Evolutionary conservation across 2,113 vertebrate genomes (phyloP).

Genomic region (Antigone vipio): DNA sequence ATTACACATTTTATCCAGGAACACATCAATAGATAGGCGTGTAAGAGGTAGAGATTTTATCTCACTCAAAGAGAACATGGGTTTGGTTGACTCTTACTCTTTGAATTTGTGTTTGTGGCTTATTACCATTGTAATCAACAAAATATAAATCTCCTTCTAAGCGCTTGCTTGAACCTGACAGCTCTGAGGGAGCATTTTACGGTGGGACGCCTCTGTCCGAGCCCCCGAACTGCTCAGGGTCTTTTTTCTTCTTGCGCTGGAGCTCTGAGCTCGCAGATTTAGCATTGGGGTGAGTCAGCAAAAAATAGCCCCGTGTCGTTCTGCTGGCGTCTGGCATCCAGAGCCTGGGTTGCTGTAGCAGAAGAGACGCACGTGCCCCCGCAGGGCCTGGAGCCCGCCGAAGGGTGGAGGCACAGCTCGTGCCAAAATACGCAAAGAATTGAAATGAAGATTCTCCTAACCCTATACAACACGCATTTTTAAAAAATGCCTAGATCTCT

Average conservation of each 20-base stretch:
- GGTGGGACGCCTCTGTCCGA: not conserved
- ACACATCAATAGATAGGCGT: constrained; percentile 52
- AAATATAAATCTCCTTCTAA: constrained; percentile 52
- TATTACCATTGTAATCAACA: constrained; percentile 55
- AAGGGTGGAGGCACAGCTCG: not conserved
- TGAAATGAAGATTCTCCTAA: constrained; percentile 31
- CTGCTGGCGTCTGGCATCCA: not conserved
- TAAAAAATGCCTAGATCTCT: constrained; percentile 53
- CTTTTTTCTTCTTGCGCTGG: not conserved
- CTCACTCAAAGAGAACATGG: constrained; percentile 52
- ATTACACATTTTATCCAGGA: constrained; percentile 48
- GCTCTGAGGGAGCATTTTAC: not conserved
- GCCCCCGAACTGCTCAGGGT: fast-evolving
- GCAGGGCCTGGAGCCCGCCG: not conserved
- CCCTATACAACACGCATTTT: not conserved
- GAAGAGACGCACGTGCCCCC: not conserved
- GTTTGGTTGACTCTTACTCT: constrained; percentile 54
- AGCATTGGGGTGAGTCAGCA: not conserved
- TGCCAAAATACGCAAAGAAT: constrained; percentile 63
- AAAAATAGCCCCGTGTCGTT: not conserved
- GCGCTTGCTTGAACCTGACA: not conserved
- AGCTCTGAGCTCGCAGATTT: not conserved
- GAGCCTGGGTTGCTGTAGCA: not conserved
- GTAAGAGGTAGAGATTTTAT: constrained; percentile 56
- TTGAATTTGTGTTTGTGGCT: constrained; percentile 63